Percentiles rank a stretch among this genome's conserved stretches.
phyloP scores from a whole-genome alignment of 1,140 invertebrate species.

The Drosophila burlai region DNA sequence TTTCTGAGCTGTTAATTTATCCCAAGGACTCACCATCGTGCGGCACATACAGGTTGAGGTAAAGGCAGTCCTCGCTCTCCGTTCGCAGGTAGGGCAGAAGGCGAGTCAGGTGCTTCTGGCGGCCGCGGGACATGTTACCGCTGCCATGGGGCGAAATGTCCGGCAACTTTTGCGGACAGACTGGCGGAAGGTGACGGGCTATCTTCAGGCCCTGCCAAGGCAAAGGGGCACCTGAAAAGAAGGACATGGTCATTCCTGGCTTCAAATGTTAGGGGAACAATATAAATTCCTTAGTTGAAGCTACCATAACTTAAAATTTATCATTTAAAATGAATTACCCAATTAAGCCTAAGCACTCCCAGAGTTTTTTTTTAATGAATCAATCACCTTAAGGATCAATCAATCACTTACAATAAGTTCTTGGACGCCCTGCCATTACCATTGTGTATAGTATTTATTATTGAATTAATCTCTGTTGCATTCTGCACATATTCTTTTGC shows the following conservation, averaged over 20 bases:
- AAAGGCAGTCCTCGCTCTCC: conserved; percentile 96
- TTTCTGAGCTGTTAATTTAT: neutral
- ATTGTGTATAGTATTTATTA: no score
- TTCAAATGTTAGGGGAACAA: neutral
- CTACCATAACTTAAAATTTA: no score
- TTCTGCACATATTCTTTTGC: neutral
- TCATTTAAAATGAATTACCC: no score
- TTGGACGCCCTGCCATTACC: no score
- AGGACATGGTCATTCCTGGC: neutral
- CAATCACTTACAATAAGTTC: no score
- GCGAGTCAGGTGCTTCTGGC: conserved; percentile 89
- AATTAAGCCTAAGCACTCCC: no score
- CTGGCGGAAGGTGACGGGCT: conserved; percentile 91
- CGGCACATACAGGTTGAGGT: conserved; percentile 97
- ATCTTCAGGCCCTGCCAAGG: conserved; percentile 90
- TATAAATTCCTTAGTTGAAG: no score
- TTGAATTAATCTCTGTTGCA: neutral
- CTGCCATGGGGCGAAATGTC: conserved; percentile 83
- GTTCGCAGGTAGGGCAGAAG: conserved; percentile 91
- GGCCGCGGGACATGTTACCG: conserved; percentile 86
- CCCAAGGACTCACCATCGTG: conserved; percentile 87
- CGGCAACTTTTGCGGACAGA: conserved; percentile 93
- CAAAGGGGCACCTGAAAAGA: conserved; percentile 87
- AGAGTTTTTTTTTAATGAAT: no score
- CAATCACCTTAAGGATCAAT: no score